Percentiles rank a stretch among this genome's conserved stretches.
Evolutionary conservation across 2,888 invertebrate genomes (phyloP).

Genomic region (Lutraria lutraria): DNA sequence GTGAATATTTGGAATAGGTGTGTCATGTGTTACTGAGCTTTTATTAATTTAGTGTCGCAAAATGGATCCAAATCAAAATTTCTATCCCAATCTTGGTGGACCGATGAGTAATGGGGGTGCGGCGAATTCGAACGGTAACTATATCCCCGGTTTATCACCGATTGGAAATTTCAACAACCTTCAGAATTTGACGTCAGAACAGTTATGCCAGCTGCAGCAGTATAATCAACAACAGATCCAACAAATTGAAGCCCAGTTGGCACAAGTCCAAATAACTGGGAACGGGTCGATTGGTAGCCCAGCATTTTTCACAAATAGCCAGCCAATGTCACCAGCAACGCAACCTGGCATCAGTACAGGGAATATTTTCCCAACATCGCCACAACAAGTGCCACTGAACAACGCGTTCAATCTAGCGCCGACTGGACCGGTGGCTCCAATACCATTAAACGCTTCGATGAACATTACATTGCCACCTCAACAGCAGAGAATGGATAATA

Average conservation of each 20-base stretch:
- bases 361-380: slow-evolving; percentile 31
- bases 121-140: background rate
- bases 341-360: slow-evolving; percentile 11
- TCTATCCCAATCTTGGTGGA: slow-evolving; percentile 56
- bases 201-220: slow-evolving; percentile 59
- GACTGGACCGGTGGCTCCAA: slow-evolving; percentile 2
- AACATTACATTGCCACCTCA: slow-evolving; percentile 45
- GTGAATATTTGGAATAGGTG: slow-evolving; percentile 14
- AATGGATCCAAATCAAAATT: slow-evolving; percentile 70
- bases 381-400: slow-evolving; percentile 34
- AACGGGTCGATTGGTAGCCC: slow-evolving; percentile 7
- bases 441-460: slow-evolving; percentile 43
- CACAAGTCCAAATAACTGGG: slow-evolving; percentile 50
- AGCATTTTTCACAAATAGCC: slow-evolving; percentile 15
- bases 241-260: slow-evolving; percentile 66
- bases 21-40: background rate
- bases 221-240: slow-evolving; percentile 71
- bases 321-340: slow-evolving; percentile 26
- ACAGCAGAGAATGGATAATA: slow-evolving; percentile 30
- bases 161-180: slow-evolving; percentile 36
- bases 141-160: background rate
- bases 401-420: slow-evolving; percentile 18
- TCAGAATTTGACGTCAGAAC: slow-evolving; percentile 57
- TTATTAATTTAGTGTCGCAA: background rate
- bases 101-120: slow-evolving; percentile 38